Conservation (phyloP, 2,113 vertebrate species). For the Setophaga coronata region DNA sequence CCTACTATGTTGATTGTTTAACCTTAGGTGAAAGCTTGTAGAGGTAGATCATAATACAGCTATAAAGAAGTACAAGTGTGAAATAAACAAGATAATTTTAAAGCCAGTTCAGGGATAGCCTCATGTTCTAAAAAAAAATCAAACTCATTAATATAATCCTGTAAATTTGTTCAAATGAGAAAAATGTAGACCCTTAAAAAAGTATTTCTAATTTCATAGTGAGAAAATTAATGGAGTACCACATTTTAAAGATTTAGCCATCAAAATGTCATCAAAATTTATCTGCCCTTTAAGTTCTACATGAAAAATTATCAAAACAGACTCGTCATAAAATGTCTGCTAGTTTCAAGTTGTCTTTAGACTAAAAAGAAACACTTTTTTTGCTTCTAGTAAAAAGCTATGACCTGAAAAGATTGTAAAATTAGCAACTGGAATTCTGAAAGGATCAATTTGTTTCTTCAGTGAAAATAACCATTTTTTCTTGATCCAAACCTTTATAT, state of each 20-base stretch:
- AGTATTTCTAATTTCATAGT: not conserved
- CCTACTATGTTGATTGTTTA: not conserved
- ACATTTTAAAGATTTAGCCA: not conserved
- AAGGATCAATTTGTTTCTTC: not conserved
- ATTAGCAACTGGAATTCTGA: not conserved
- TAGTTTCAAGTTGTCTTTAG: not conserved
- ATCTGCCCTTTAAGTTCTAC: not conserved
- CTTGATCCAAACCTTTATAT: not conserved
- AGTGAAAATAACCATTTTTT: not conserved
- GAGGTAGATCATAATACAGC: not conserved
- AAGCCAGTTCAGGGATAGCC: accelerated
- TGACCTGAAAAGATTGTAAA: not conserved
- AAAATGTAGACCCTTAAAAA: not conserved
- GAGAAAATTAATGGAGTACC: not conserved
- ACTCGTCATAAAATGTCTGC: not conserved
- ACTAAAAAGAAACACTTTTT: not conserved
- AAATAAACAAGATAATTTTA: not conserved
- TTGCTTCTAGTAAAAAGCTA: not conserved
- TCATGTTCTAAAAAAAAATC: not conserved
- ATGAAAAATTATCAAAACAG: not conserved
- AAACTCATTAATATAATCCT: not conserved
- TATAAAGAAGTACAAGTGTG: not conserved
- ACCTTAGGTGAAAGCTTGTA: not conserved
- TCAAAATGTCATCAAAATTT: not conserved
- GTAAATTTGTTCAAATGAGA: not conserved